These are phyloP conservation scores for Diceros bicornis DNA, from an alignment of 2,797 vertebrate genomes.

Conservation along the genomic window DNA sequence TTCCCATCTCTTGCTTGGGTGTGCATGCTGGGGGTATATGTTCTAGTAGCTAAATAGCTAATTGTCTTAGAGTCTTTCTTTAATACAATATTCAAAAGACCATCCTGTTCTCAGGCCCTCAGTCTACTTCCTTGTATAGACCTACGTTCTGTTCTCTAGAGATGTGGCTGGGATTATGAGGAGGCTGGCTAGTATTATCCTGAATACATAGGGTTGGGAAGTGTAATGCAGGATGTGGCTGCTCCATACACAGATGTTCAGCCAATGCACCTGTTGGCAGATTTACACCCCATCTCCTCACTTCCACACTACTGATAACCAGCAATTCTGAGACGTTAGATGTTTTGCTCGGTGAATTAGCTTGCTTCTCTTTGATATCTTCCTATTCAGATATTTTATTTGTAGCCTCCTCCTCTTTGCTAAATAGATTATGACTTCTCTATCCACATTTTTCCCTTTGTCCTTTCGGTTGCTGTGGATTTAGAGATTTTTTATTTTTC, in stretches of 20 bases:
- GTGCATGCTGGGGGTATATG: rapidly evolving
- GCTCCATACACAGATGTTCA: rapidly evolving
- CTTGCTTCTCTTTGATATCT: not conserved
- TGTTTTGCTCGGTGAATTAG: not conserved
- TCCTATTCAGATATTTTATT: not conserved
- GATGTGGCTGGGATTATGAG: no score
- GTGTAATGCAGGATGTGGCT: not conserved
- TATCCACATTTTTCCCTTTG: not conserved
- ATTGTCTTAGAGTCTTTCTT: not conserved
- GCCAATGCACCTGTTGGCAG: not conserved
- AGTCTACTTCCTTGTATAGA: not conserved
- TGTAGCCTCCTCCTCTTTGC: not conserved
- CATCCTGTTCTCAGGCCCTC: not conserved
- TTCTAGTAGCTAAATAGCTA: not conserved
- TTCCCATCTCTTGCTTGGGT: not conserved
- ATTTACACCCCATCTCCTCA: no score
- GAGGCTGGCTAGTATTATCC: not conserved
- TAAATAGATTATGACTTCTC: not conserved
- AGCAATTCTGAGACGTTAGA: no score
- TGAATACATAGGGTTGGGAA: not conserved
- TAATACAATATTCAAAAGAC: not conserved
- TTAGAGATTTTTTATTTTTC: not conserved
- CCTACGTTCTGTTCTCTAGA: not conserved
- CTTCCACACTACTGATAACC: rapidly evolving
- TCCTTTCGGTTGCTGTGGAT: not conserved